Evolutionary conservation across 1,140 invertebrate species (phyloP).

Genomic region (Musca domestica): DNA sequence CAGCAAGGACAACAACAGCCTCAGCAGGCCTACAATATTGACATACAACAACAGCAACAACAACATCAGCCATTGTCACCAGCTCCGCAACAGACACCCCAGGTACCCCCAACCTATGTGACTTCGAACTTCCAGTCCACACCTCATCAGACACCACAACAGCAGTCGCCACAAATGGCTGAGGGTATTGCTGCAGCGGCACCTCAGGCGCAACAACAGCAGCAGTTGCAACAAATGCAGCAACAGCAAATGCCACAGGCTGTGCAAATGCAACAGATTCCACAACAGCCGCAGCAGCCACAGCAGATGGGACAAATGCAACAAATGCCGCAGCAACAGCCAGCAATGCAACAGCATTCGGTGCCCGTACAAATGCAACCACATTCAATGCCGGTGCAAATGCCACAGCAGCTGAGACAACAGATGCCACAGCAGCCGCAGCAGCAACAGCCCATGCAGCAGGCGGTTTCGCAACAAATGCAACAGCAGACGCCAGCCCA

Average conservation of each 20-base stretch:
- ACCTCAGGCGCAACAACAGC: constrained; percentile 11
- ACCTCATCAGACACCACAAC: constrained; percentile 15
- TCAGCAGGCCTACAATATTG: constrained; percentile 29
- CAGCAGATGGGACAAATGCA: constrained; percentile 27
- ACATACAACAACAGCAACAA: constrained; percentile 37
- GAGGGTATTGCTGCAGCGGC: background rate
- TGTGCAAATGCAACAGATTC: constrained; percentile 39
- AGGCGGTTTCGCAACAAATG: too few species aligned
- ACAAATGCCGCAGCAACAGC: constrained; percentile 27
- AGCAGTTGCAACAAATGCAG: constrained; percentile 28
- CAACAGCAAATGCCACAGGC: constrained; percentile 32
- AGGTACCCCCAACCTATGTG: constrained; percentile 40
- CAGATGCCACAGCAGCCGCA: constrained; percentile 16
- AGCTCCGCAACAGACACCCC: constrained; percentile 22
- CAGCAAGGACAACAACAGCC: constrained; percentile 24
- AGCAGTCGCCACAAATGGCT: constrained; percentile 7
- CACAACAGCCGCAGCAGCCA: constrained; percentile 28
- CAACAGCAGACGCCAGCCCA: too few species aligned
- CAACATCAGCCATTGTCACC: constrained; percentile 35
- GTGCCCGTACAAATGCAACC: constrained; percentile 1
- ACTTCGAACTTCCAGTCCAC: constrained; percentile 31
- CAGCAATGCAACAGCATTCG: constrained; percentile 13
- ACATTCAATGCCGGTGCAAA: constrained; percentile 17
- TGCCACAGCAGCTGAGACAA: constrained; percentile 18
- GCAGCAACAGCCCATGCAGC: background rate